Conservation (phyloP, 2,888 invertebrate species). For the Bruchidius siliquastri region DNA sequence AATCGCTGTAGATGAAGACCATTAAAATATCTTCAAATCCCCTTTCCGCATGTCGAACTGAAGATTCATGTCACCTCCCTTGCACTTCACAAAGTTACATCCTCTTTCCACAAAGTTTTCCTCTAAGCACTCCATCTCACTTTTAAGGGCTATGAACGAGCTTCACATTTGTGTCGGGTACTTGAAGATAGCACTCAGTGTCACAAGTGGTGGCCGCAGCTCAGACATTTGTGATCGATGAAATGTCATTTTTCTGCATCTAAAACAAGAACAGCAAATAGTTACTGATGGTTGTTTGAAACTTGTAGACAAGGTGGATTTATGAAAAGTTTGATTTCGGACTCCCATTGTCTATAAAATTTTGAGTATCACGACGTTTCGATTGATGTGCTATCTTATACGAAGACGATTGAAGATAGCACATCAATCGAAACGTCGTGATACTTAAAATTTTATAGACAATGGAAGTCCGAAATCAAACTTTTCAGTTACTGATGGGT, state of each 20-base stretch:
- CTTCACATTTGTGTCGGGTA: neutral
- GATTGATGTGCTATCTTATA: no score
- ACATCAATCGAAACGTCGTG: no score
- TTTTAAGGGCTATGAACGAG: neutral
- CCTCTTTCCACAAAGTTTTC: neutral
- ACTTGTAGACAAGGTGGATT: neutral
- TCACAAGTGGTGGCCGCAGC: neutral
- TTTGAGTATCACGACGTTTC: no score
- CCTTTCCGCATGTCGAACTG: neutral
- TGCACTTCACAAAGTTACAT: neutral
- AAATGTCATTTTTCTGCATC: neutral
- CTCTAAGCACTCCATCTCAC: neutral
- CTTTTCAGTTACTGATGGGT: no score
- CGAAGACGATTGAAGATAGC: no score
- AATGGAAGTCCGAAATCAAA: no score
- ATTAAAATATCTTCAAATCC: neutral
- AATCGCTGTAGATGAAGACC: neutral
- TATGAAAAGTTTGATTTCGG: no score
- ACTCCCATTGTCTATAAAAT: no score
- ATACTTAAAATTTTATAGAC: no score
- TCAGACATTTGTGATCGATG: neutral
- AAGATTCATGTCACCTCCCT: neutral
- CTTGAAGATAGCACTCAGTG: neutral
- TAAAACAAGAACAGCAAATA: neutral
- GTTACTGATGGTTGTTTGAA: neutral